Percentiles rank a stretch among this genome's conserved stretches.
Conservation (phyloP, 2,797 vertebrate species). For the Pipistrellus pygmaeus region DNA sequence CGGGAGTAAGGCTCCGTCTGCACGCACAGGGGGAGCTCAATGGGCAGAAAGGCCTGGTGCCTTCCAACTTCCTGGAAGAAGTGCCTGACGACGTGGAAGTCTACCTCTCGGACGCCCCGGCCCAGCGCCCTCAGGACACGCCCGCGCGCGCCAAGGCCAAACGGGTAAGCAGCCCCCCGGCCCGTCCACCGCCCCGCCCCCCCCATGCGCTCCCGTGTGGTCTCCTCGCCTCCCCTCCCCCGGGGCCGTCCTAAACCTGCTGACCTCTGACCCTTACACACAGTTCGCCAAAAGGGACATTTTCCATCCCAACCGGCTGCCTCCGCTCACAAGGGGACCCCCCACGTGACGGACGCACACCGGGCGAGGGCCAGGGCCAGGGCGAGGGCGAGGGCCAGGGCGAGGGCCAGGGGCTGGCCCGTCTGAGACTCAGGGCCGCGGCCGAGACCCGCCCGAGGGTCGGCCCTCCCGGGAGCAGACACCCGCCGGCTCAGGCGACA, state of each 20-base stretch:
- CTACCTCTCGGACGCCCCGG: constrained; percentile 94
- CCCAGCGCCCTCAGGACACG: constrained; percentile 91
- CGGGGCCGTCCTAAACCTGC: neutral
- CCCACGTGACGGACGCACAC: neutral
- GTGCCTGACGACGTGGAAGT: constrained; percentile 99
- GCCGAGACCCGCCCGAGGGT: neutral
- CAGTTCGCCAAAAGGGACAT: neutral
- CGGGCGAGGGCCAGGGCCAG: too few species aligned
- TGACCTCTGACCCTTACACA: neutral
- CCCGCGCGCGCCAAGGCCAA: constrained; percentile 94
- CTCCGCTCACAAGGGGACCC: neutral
- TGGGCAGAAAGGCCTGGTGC: constrained; percentile 97
- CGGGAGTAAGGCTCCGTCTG: neutral
- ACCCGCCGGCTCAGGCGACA: constrained; percentile 17
- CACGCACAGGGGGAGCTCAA: constrained; percentile 94
- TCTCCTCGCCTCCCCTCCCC: neutral
- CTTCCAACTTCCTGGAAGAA: constrained; percentile 99
- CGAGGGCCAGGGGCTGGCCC: neutral
- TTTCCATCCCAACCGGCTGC: neutral
- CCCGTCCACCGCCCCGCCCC: neutral
- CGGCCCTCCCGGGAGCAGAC: constrained; percentile 50
- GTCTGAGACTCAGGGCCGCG: neutral
- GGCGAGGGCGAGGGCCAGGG: too few species aligned
- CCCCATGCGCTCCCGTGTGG: constrained; percentile 63
- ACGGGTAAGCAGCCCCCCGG: constrained; percentile 93